Conservation (phyloP, 1,140 invertebrate genomes). For the Papilio aristodemus region DNA sequence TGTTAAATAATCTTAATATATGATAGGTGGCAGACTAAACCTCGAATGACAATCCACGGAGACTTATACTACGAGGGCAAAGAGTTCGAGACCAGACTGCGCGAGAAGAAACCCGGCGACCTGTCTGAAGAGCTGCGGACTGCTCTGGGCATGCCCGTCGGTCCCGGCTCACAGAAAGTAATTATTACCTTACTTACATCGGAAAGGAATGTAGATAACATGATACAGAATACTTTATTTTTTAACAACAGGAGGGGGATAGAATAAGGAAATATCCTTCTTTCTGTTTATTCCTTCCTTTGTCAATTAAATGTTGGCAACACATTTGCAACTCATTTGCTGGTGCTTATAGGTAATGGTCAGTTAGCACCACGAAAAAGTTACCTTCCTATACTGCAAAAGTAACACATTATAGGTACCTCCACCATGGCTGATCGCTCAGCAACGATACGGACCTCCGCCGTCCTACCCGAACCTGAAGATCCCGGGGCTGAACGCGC, state of each 20-base stretch:
- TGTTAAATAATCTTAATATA: neutral
- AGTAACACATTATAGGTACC: conserved; percentile 87
- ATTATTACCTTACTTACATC: neutral
- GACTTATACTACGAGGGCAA: conserved; percentile 99
- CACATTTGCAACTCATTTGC: too few species aligned
- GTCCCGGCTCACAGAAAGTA: conserved; percentile 84
- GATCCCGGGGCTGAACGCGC: conserved; percentile 96
- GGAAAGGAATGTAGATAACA: too few species aligned
- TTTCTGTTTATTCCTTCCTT: too few species aligned
- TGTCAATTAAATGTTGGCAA: too few species aligned
- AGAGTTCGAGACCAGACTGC: conserved; percentile 98
- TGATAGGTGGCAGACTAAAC: conserved; percentile 98
- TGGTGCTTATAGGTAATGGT: too few species aligned
- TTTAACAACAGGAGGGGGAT: too few species aligned
- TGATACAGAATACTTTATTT: too few species aligned
- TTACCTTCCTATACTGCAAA: too few species aligned
- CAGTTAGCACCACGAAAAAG: too few species aligned
- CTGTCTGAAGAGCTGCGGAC: conserved; percentile 97
- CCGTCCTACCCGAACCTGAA: conserved; percentile 99
- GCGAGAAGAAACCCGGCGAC: conserved; percentile 99
- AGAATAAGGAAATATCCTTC: too few species aligned
- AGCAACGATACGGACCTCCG: conserved; percentile 99
- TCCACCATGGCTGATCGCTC: conserved; percentile 99
- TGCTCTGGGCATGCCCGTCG: conserved; percentile 99
- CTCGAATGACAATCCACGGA: conserved; percentile 98